Percentiles rank a stretch among this genome's conserved stretches.
Evolutionary conservation across 2,888 invertebrate species (phyloP).

Genomic region (Pseudoips prasinana): DNA sequence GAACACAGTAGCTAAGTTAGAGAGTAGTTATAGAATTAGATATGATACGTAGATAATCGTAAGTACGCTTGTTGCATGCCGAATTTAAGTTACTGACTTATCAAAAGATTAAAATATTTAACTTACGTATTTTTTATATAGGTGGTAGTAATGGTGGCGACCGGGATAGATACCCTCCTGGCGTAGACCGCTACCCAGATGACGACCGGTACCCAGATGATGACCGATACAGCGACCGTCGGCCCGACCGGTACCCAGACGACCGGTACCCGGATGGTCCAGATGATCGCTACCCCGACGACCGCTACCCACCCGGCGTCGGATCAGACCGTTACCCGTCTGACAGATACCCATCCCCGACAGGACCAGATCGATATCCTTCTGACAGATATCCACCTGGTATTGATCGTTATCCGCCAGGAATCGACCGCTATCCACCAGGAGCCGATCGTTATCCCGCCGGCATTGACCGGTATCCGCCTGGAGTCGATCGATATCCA

Average conservation of each 20-base stretch:
- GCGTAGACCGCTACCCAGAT: slow-evolving; percentile 72
- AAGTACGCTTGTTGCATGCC: too few species aligned
- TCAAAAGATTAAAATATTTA: too few species aligned
- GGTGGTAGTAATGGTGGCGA: slow-evolving; percentile 68
- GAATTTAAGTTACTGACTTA: too few species aligned
- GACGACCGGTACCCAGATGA: slow-evolving; percentile 79
- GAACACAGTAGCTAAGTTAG: too few species aligned
- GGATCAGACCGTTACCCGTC: slow-evolving; percentile 60
- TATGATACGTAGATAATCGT: too few species aligned
- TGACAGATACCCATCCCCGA: slow-evolving; percentile 73
- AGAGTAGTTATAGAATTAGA: too few species aligned
- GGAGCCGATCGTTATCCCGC: slow-evolving; percentile 25
- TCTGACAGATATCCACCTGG: slow-evolving; percentile 67
- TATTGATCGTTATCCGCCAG: slow-evolving; percentile 68
- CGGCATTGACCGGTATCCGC: slow-evolving; percentile 64
- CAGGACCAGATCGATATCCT: slow-evolving; percentile 57
- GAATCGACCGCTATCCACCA: slow-evolving; percentile 71
- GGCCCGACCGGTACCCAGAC: slow-evolving; percentile 76
- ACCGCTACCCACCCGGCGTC: slow-evolving; percentile 46
- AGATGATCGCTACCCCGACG: slow-evolving; percentile 71
- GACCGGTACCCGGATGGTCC: slow-evolving; percentile 81
- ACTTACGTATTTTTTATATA: slow-evolving; percentile 27
- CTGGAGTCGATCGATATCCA: slow-evolving; percentile 78
- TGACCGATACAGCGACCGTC: slow-evolving; percentile 63
- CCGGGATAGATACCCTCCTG: slow-evolving; percentile 69